Percentiles rank a stretch among this genome's conserved stretches.
Conservation (phyloP, 2,888 invertebrate species). For the Catotricha subobsoleta region DNA sequence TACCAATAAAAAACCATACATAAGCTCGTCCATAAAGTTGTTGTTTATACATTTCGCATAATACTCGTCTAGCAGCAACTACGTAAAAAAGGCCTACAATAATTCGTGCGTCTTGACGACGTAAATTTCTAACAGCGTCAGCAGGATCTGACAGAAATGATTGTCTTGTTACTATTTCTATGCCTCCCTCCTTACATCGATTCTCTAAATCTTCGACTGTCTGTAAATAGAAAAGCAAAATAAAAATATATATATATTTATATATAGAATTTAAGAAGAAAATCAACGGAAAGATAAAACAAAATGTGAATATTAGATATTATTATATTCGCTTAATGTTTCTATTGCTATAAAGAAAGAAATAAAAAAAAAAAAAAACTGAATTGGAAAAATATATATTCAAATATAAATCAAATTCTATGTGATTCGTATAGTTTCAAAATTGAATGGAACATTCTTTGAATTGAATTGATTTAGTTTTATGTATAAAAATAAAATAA, state of each 20-base stretch:
- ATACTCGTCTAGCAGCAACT: slow-evolving; percentile 85
- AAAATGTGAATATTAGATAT: too few species aligned
- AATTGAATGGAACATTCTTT: too few species aligned
- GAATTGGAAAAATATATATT: too few species aligned
- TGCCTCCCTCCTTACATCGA: slow-evolving; percentile 75
- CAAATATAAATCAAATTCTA: too few species aligned
- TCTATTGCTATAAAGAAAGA: too few species aligned
- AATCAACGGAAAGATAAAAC: too few species aligned
- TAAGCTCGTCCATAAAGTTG: slow-evolving; percentile 85
- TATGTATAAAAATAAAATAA: too few species aligned
- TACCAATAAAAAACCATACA: slow-evolving; percentile 98
- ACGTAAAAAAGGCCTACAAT: slow-evolving; percentile 98
- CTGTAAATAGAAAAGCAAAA: slow-evolving; percentile 30
- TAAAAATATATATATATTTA: background rate
- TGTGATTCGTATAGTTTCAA: too few species aligned
- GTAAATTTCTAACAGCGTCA: slow-evolving; percentile 86
- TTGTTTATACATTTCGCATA: slow-evolving; percentile 92
- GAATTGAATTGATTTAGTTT: too few species aligned
- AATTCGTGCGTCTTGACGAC: slow-evolving; percentile 91
- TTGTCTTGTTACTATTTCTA: slow-evolving; percentile 91
- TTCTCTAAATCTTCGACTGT: slow-evolving; percentile 95
- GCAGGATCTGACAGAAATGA: slow-evolving; percentile 93
- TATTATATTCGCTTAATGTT: too few species aligned
- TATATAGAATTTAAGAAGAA: too few species aligned
- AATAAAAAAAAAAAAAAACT: too few species aligned